phyloP scores from a whole-genome alignment of 2,113 vertebrate genomes.

The Upupa epops region DNA sequence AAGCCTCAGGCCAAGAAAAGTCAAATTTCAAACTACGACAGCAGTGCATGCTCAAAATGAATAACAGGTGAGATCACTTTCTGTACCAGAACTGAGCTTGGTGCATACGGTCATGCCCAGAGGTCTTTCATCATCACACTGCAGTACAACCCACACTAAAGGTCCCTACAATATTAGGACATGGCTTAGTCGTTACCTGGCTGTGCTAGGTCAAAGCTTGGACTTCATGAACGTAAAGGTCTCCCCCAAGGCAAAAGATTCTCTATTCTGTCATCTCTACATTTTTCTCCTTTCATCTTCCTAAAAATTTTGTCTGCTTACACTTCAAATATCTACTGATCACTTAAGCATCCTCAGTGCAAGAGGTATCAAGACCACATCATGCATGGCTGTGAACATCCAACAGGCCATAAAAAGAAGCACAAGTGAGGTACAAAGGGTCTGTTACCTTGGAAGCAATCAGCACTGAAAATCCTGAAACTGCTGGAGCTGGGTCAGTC shows the following conservation, averaged over 20 bases:
- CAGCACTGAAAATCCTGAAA: neutral
- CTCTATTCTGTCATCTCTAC: neutral
- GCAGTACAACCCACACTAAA: neutral
- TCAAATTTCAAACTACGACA: no score
- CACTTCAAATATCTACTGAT: neutral
- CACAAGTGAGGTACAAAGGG: neutral
- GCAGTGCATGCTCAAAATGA: neutral
- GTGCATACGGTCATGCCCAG: fast-evolving
- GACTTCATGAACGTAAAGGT: no score
- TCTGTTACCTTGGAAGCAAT: neutral
- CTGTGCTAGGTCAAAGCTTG: no score
- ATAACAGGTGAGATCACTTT: neutral
- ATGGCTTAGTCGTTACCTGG: no score
- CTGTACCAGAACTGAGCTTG: neutral
- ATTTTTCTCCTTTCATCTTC: neutral
- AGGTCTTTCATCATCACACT: neutral
- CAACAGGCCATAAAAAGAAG: neutral
- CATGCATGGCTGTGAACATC: neutral
- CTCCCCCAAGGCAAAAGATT: no score
- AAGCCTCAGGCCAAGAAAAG: no score
- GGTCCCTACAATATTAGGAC: neutral
- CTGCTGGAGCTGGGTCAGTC: neutral
- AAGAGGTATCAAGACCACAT: neutral
- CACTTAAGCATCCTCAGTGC: neutral
- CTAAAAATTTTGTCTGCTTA: neutral